Conservation (phyloP, 2,113 vertebrate species). For the Marmota flaviventris region DNA sequence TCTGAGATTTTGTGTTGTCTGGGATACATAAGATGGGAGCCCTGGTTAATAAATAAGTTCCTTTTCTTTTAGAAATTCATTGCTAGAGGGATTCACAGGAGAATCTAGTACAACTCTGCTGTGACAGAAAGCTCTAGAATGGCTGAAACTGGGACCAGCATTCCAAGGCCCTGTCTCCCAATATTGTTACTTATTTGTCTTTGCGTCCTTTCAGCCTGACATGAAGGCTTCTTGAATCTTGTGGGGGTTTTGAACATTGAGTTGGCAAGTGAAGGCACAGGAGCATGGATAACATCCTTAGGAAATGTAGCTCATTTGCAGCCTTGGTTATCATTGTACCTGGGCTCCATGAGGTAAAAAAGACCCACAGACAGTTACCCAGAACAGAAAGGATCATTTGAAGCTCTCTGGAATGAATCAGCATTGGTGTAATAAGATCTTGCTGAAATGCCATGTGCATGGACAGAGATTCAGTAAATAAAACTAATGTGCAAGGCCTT, state of each 20-base stretch:
- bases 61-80: background rate
- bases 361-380: background rate
- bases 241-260: background rate
- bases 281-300: rapidly evolving
- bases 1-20: background rate
- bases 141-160: background rate
- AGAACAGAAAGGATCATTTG: background rate
- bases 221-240: rapidly evolving
- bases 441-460: background rate
- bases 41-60: background rate
- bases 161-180: background rate
- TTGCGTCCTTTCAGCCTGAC: background rate
- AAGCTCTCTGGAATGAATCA: background rate
- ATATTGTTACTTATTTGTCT: background rate
- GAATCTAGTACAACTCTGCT: background rate
- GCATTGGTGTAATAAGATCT: too few species aligned
- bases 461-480: background rate
- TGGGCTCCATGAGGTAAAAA: background rate
- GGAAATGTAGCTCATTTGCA: background rate
- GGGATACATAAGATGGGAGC: background rate
- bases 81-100: background rate
- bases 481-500: rapidly evolving
- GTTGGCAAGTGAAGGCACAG: background rate
- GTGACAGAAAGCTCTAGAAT: background rate
- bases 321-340: background rate